phyloP scores from a whole-genome alignment of 2,113 vertebrate genomes.

The Calypte anna region DNA sequence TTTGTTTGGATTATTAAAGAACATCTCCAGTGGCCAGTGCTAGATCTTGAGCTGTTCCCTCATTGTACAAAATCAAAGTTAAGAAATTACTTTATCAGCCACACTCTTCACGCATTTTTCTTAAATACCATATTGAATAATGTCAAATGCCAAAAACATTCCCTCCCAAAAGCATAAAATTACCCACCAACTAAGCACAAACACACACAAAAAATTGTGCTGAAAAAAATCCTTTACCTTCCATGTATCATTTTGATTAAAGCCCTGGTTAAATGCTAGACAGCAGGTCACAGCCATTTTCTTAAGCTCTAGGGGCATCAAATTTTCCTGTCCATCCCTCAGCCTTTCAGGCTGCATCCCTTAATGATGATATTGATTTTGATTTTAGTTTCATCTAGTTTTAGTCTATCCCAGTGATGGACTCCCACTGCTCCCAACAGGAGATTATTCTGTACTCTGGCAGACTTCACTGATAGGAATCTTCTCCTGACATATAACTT shows the following conservation, averaged over 20 bases:
- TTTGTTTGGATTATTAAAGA: neutral
- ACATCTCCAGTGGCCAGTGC: neutral
- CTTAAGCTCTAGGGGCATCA: slow-evolving; percentile 34
- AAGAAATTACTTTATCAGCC: neutral
- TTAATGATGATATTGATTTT: slow-evolving; percentile 70
- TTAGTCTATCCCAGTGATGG: slow-evolving; percentile 42
- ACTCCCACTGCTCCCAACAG: slow-evolving; percentile 59
- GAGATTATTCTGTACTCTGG: slow-evolving; percentile 5
- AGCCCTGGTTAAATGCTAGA: neutral
- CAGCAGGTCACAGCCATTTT: slow-evolving; percentile 43
- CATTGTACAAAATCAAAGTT: neutral
- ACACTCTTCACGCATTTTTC: neutral
- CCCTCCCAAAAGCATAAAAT: neutral
- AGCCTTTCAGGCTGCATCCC: slow-evolving; percentile 34
- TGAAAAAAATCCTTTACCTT: neutral
- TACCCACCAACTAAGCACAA: neutral
- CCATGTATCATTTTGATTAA: neutral
- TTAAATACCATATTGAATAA: neutral
- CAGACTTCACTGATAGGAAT: slow-evolving; percentile 45
- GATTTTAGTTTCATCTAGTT: slow-evolving; percentile 62
- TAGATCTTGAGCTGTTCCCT: neutral
- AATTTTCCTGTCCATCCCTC: slow-evolving; percentile 50
- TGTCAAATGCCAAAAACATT: too few species aligned
- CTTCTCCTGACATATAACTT: slow-evolving; percentile 28
- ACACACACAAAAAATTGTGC: neutral